Percentiles rank a stretch among this genome's conserved stretches.
Conservation (phyloP, 1,140 invertebrate species). For the Drosophila asahinai region DNA sequence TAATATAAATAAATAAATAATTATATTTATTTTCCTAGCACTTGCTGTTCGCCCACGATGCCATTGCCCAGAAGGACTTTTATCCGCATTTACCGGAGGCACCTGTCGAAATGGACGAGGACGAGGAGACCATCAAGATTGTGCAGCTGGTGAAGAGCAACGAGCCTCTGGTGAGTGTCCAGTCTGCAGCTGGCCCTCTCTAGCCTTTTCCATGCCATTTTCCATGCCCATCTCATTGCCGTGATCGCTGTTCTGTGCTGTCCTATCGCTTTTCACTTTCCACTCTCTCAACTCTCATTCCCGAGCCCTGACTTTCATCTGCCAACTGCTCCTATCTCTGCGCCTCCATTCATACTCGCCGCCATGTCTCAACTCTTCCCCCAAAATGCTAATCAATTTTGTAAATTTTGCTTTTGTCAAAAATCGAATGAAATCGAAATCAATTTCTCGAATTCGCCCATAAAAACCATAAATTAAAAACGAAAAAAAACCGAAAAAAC, state of each 20-base stretch:
- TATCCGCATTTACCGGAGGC: constrained; percentile 95
- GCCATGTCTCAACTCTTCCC: constrained; percentile 44
- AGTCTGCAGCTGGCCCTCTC: constrained; percentile 5
- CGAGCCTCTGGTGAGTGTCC: constrained; percentile 95
- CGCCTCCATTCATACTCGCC: constrained; percentile 57
- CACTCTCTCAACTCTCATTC: constrained; percentile 26
- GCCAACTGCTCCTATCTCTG: constrained; percentile 55
- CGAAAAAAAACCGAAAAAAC: constrained; percentile 29
- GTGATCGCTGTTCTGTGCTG: constrained; percentile 45
- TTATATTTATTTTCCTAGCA: constrained; percentile 87
- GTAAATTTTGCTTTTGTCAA: constrained; percentile 75
- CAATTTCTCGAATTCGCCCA: constrained; percentile 58
- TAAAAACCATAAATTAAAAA: constrained; percentile 36
- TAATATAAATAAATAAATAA: neutral
- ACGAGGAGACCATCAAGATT: constrained; percentile 98
- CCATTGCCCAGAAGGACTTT: constrained; percentile 97
- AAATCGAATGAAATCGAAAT: constrained; percentile 76
- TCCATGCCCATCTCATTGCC: constrained; percentile 42
- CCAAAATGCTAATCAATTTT: constrained; percentile 70
- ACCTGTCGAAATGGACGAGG: constrained; percentile 94
- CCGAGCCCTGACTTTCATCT: constrained; percentile 2
- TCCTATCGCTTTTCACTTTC: constrained; percentile 23
- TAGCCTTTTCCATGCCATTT: neutral
- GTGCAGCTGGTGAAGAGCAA: constrained; percentile 98
- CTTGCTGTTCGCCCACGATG: constrained; percentile 96